A percentile compares a stretch with the other conserved stretches of the same genome.
phyloP scores from a whole-genome alignment of 2,113 vertebrate species.

The Sigmodon hispidus region DNA sequence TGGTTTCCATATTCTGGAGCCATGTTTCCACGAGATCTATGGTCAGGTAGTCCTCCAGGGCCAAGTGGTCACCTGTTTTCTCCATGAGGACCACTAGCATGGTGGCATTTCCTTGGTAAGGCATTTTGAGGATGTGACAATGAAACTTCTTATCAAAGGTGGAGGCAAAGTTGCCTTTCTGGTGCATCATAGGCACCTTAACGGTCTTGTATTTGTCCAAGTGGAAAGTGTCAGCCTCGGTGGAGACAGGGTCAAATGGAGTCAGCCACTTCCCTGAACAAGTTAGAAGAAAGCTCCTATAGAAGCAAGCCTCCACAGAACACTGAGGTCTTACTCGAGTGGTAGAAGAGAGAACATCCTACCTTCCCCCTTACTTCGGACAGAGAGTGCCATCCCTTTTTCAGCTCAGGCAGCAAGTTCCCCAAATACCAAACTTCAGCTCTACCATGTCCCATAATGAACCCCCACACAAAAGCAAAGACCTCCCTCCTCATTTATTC shows the following conservation, averaged over 20 bases:
- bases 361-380: fast-evolving
- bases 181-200: slow-evolving; percentile 93
- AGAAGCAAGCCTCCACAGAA: not conserved
- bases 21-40: slow-evolving; percentile 88
- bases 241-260: slow-evolving; percentile 88
- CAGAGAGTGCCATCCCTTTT: not conserved
- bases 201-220: slow-evolving; percentile 91
- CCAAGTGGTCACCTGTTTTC: slow-evolving; percentile 87
- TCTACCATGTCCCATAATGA: not conserved
- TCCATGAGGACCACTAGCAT: slow-evolving; percentile 94
- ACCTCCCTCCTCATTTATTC: fast-evolving
- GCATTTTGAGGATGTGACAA: slow-evolving; percentile 91
- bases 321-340: not conserved
- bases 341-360: not conserved
- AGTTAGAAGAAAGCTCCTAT: slow-evolving; percentile 47
- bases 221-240: slow-evolving; percentile 87
- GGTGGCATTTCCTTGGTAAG: slow-evolving; percentile 89
- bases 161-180: slow-evolving; percentile 84
- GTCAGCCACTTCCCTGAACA: slow-evolving; percentile 89
- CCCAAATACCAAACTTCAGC: not conserved
- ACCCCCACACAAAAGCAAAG: no score
- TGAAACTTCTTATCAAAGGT: slow-evolving; percentile 86
- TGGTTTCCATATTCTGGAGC: slow-evolving; percentile 87
- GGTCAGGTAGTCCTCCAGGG: slow-evolving; percentile 91
- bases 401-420: not conserved